These are phyloP conservation scores for Penaeus monodon DNA, from an alignment of 2,888 invertebrate genomes.

Conservation along the genomic window DNA sequence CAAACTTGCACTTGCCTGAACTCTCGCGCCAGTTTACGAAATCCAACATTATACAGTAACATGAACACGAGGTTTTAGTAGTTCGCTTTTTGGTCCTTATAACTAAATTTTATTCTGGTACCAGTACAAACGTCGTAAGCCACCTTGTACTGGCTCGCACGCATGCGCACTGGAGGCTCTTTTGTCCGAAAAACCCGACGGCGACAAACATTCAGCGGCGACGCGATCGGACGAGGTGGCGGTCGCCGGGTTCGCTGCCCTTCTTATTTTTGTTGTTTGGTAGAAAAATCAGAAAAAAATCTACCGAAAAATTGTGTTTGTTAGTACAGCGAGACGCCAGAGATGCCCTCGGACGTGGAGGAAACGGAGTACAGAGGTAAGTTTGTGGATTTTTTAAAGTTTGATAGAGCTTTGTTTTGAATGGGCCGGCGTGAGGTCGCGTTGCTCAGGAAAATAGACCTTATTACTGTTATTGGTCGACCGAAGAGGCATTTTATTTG, in stretches of 20 bases:
- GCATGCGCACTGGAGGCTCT: constrained; percentile 50
- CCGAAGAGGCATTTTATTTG: neutral
- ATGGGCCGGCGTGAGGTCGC: constrained; percentile 42
- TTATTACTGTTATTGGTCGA: constrained; percentile 35
- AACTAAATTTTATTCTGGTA: constrained; percentile 30
- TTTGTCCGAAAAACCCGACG: constrained; percentile 51
- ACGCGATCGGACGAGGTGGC: constrained; percentile 21
- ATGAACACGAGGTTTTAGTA: too few relatives aligned
- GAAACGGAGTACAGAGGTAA: constrained; percentile 41
- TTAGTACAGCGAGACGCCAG: neutral
- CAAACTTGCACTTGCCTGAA: too few relatives aligned
- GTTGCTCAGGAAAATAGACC: constrained; percentile 26
- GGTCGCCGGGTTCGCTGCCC: neutral
- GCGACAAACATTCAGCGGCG: constrained; percentile 40
- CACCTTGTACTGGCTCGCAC: constrained; percentile 13
- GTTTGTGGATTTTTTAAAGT: neutral
- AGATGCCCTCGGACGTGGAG: constrained; percentile 50
- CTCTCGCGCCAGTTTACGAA: too few relatives aligned
- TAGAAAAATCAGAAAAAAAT: neutral
- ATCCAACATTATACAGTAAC: too few relatives aligned
- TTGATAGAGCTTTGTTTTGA: constrained; percentile 25
- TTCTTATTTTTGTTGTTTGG: neutral
- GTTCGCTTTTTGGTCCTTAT: constrained; percentile 14
- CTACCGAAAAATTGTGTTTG: too few relatives aligned
- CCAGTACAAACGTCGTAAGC: constrained; percentile 35